Conservation (phyloP, 1,140 invertebrate genomes). For the Aricia agestis region DNA sequence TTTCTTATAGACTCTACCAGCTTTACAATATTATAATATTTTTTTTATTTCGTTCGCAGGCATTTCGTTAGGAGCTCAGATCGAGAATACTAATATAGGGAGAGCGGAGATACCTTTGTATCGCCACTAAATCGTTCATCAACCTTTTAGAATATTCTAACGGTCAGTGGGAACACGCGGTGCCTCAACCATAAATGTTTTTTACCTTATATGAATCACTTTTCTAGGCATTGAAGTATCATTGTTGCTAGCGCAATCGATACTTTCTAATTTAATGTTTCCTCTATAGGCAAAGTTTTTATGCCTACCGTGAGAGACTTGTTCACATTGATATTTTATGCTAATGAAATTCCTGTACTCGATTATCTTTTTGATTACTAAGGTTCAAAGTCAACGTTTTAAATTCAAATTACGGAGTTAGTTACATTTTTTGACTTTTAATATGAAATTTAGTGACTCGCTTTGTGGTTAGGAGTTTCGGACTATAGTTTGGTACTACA, state of each 20-base stretch:
- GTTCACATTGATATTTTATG: background rate
- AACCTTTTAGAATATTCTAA: background rate
- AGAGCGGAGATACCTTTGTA: background rate
- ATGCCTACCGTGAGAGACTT: background rate
- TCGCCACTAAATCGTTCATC: background rate
- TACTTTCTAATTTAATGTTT: background rate
- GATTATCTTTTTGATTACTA: background rate
- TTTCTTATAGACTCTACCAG: background rate
- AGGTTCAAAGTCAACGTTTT: no score
- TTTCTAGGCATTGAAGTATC: background rate
- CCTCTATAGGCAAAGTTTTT: background rate
- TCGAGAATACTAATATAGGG: background rate
- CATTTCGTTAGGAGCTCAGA: background rate
- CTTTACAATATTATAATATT: background rate
- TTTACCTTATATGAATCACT: conserved; percentile 1
- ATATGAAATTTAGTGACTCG: no score
- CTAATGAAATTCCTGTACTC: background rate
- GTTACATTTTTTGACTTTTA: no score
- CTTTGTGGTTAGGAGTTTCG: no score
- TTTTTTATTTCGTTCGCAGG: background rate
- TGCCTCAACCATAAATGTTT: background rate
- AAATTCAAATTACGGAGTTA: no score
- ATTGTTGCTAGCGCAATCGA: background rate
- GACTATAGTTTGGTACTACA: no score
- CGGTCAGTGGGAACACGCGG: background rate